Evolutionary conservation across 2,113 vertebrate genomes (phyloP).

Genomic region (Dendrocopos noguchii): DNA sequence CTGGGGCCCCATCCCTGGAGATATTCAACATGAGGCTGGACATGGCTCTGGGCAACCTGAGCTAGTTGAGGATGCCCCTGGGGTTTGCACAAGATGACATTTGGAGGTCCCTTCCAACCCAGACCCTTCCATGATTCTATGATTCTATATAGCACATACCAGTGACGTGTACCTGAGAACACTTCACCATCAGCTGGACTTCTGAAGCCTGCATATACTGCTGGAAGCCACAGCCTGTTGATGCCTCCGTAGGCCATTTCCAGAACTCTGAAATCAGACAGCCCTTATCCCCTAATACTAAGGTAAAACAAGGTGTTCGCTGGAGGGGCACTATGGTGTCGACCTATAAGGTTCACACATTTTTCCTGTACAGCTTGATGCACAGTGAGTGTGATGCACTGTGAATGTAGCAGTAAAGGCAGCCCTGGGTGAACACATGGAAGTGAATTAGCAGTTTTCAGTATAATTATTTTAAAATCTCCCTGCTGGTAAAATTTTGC

Average conservation of each 20-base stretch:
- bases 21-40: too few species aligned
- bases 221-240: background rate
- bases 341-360: background rate
- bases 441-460: background rate
- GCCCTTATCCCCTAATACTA: too few species aligned
- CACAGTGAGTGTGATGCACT: rapidly evolving
- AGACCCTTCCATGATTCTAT: too few species aligned
- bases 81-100: too few species aligned
- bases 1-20: too few species aligned
- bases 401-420: background rate
- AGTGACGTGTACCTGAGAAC: background rate
- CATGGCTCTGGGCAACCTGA: too few species aligned
- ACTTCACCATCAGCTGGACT: rapidly evolving
- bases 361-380: background rate
- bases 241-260: background rate
- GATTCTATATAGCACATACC: rapidly evolving
- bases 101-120: too few species aligned
- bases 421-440: background rate
- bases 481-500: background rate
- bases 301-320: background rate
- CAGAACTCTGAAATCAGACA: background rate
- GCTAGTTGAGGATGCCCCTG: too few species aligned
- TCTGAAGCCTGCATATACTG: background rate
- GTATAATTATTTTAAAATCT: background rate
- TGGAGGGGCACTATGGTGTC: background rate